Conservation (phyloP, 2,113 vertebrate genomes). For the Misgurnus mizolepis region DNA sequence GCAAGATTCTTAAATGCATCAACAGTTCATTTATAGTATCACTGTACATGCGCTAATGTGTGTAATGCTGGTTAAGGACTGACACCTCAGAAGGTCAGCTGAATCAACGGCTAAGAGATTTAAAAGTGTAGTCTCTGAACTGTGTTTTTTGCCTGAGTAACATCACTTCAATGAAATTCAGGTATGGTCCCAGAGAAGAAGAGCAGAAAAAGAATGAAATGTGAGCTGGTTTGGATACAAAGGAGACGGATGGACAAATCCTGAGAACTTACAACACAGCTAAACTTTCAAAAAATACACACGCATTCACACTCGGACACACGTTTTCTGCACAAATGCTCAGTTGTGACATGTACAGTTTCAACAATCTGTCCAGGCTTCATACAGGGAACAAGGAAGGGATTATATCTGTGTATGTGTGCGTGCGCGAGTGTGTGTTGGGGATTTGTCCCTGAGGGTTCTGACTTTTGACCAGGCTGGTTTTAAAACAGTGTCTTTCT, state of each 20-base stretch:
- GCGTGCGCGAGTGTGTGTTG: conserved; percentile 50
- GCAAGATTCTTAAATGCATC: not conserved
- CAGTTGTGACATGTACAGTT: not conserved
- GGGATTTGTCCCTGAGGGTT: conserved; percentile 56
- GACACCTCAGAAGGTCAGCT: not conserved
- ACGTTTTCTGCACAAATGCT: not conserved
- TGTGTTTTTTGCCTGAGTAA: not conserved
- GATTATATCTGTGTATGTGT: conserved; percentile 45
- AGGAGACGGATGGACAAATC: conserved; percentile 20
- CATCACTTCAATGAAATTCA: conserved; percentile 30
- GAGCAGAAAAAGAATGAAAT: conserved; percentile 24
- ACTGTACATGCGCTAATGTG: conserved; percentile 51
- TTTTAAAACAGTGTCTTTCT: conserved; percentile 43
- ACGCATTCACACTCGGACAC: conserved; percentile 24
- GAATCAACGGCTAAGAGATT: not conserved
- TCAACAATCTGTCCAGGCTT: conserved; percentile 27
- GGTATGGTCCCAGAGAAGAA: conserved; percentile 53
- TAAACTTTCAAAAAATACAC: conserved; percentile 1
- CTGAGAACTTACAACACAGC: conserved; percentile 41
- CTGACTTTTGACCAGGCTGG: conserved; percentile 56
- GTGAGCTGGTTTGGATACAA: conserved; percentile 42
- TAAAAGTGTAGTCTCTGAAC: conserved; percentile 27
- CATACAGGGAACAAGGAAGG: conserved; percentile 29
- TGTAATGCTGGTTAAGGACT: conserved; percentile 65
- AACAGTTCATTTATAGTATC: conserved; percentile 1